phyloP scores from a whole-genome alignment of 1,140 invertebrate genomes.

The Tetramorium simillimum region DNA sequence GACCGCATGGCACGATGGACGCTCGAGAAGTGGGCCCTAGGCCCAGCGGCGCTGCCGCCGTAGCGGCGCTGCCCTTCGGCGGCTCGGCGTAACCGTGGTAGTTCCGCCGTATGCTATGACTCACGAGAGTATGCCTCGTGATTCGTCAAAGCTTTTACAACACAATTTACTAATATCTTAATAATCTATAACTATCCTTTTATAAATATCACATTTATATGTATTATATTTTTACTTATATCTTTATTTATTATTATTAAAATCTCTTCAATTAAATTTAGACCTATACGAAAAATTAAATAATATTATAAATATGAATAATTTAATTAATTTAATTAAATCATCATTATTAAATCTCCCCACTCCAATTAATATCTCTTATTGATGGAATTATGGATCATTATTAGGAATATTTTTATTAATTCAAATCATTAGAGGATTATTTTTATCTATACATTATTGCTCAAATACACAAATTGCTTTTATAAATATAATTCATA shows the following conservation, averaged over 20 bases:
- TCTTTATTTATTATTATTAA: not conserved
- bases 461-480: slow-evolving; percentile 85
- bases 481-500: slow-evolving; percentile 86
- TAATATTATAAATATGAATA: not conserved
- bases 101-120: no score
- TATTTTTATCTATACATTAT: slow-evolving; percentile 88
- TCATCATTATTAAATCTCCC: not conserved
- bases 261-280: not conserved
- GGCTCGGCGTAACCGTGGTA: no score
- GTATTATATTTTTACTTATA: not conserved
- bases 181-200: not conserved
- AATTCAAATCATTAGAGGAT: slow-evolving; percentile 87
- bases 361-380: not conserved
- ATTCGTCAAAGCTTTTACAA: no score
- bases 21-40: no score
- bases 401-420: not conserved
- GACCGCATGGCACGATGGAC: no score
- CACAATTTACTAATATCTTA: not conserved
- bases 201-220: not conserved
- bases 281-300: not conserved
- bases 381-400: not conserved
- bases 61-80: no score
- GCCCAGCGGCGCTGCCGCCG: no score
- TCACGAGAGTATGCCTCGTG: no score
- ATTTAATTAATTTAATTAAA: not conserved